A percentile compares a stretch with the other conserved stretches of the same genome.
These are phyloP conservation scores for Calcarius ornatus DNA, from an alignment of 2,113 vertebrate species.

Conservation along the genomic window DNA sequence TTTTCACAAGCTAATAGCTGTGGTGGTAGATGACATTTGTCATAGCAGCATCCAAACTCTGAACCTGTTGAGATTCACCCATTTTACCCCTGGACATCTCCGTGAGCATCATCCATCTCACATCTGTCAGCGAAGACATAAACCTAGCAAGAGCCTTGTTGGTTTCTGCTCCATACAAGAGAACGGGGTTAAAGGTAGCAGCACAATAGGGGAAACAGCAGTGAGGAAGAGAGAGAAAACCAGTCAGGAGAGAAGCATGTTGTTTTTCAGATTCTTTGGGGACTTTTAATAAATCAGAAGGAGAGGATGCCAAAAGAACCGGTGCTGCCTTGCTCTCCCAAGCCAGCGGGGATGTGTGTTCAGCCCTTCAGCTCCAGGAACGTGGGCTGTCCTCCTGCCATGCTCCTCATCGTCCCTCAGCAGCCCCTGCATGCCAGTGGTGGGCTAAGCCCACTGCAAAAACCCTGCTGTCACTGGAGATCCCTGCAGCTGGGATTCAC, in stretches of 20 bases:
- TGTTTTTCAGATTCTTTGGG: background rate
- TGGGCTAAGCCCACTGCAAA: background rate
- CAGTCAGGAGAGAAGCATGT: background rate
- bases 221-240: background rate
- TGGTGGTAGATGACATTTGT: background rate
- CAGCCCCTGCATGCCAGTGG: background rate
- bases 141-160: constrained; percentile 36
- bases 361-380: background rate
- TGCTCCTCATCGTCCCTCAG: background rate
- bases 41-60: background rate
- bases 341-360: background rate
- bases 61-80: constrained; percentile 51
- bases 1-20: background rate
- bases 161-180: constrained; percentile 71
- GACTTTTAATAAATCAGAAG: background rate
- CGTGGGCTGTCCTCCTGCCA: background rate
- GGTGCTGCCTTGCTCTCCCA: background rate
- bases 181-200: background rate
- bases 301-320: background rate
- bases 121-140: background rate
- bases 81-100: constrained; percentile 37
- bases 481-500: background rate
- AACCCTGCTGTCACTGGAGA: background rate
- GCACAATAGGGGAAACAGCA: background rate
- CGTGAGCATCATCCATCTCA: constrained; percentile 40